Percentiles rank a stretch among this genome's conserved stretches.
Conservation (phyloP, 2,888 invertebrate genomes). For the Eilema depressum region DNA sequence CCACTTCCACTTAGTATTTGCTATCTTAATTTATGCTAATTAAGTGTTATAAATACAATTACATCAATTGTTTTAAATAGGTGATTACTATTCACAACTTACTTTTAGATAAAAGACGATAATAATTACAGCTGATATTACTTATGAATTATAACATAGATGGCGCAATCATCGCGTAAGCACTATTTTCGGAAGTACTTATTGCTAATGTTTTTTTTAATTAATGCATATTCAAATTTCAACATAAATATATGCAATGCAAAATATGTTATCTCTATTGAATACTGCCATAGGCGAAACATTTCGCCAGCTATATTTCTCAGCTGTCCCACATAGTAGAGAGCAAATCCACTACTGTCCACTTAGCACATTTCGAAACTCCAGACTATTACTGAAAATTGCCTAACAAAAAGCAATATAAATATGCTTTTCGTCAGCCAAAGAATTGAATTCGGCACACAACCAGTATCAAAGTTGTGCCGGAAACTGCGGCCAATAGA, state of each 20-base stretch:
- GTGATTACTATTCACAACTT: not conserved
- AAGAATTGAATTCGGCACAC: not conserved
- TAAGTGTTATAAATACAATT: not conserved
- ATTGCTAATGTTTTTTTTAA: no score
- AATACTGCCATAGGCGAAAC: no score
- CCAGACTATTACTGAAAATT: not conserved
- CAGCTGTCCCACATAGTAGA: not conserved
- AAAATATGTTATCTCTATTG: no score
- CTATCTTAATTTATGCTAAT: slow-evolving; percentile 4
- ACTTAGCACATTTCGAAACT: not conserved
- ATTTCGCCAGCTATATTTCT: not conserved
- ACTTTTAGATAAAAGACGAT: not conserved
- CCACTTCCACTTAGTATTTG: not conserved
- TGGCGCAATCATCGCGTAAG: not conserved
- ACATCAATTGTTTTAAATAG: slow-evolving; percentile 1
- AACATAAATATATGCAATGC: no score
- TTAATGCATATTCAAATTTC: no score
- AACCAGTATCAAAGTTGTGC: not conserved
- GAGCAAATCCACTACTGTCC: not conserved
- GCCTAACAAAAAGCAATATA: not conserved
- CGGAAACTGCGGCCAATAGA: not conserved
- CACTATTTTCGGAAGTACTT: no score
- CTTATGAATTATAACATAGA: not conserved
- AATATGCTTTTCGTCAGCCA: not conserved
- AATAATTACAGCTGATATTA: not conserved